Conservation (phyloP, 2,113 vertebrate genomes). For the Anarhynchus alexandrinus region DNA sequence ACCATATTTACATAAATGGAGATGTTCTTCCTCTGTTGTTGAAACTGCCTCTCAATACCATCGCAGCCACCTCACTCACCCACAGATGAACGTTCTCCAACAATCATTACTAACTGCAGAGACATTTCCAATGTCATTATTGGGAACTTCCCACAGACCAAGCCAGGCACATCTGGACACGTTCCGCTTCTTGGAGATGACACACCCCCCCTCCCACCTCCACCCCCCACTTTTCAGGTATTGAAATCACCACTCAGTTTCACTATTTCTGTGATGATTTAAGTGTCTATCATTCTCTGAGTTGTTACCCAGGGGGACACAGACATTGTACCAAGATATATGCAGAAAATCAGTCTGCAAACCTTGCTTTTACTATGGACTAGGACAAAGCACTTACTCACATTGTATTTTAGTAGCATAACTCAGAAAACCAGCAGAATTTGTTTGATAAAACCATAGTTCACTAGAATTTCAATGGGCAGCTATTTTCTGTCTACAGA, state of each 20-base stretch:
- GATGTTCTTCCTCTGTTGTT: background rate
- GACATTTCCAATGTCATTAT: background rate
- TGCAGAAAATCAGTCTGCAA: background rate
- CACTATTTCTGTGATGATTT: background rate
- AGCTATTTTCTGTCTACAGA: background rate
- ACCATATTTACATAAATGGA: background rate
- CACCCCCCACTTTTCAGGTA: background rate
- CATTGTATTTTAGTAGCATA: background rate
- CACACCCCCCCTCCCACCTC: rapidly evolving
- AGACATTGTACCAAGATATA: background rate
- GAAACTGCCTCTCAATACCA: background rate
- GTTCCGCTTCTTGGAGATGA: background rate
- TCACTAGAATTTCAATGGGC: background rate
- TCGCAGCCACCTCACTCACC: background rate
- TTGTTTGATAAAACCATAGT: background rate
- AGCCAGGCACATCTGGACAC: background rate
- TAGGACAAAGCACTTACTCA: background rate
- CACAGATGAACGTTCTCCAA: background rate
- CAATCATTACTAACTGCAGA: background rate
- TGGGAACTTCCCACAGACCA: background rate
- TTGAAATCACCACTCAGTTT: background rate
- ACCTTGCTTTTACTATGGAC: background rate
- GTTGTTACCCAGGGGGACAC: background rate
- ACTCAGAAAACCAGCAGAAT: background rate
- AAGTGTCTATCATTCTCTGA: background rate